Evolutionary conservation across 2,888 invertebrate species (phyloP).

Genomic region (Eristalis pertinax): DNA sequence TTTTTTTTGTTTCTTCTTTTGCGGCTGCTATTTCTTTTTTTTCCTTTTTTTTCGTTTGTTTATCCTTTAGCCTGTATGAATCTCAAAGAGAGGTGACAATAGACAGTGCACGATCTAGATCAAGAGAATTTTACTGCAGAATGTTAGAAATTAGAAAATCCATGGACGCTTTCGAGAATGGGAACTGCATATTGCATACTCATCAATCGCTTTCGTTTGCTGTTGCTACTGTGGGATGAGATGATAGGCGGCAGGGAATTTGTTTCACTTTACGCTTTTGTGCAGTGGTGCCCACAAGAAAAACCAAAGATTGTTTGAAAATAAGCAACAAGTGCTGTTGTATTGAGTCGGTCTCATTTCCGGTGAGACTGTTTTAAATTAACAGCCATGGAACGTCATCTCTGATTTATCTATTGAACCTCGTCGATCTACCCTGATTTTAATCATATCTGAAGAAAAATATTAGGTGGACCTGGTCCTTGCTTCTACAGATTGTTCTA

Average conservation of each 20-base stretch:
- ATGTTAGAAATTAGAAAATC: slow-evolving; percentile 8
- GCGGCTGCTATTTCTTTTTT: neutral
- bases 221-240: neutral
- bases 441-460: too few species aligned
- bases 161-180: neutral
- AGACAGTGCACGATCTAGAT: slow-evolving; percentile 24
- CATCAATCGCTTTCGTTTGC: slow-evolving; percentile 18
- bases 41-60: slow-evolving; percentile 25
- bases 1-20: slow-evolving; percentile 29
- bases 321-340: too few species aligned
- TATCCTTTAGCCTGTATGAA: slow-evolving; percentile 37
- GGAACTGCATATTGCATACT: slow-evolving; percentile 10
- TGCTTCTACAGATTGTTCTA: too few species aligned
- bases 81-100: slow-evolving; percentile 51
- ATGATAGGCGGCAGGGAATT: neutral
- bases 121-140: slow-evolving; percentile 43
- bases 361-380: too few species aligned
- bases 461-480: too few species aligned
- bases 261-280: too few species aligned
- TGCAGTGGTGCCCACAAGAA: too few species aligned
- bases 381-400: too few species aligned
- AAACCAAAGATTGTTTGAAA: too few species aligned
- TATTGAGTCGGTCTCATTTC: too few species aligned
- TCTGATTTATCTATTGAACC: too few species aligned
- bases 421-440: too few species aligned